Evolutionary conservation across 2,797 vertebrate genomes (phyloP), one percentile per base, ranked within the genome.

Genomic region (Prunella strophiata): DNA sequence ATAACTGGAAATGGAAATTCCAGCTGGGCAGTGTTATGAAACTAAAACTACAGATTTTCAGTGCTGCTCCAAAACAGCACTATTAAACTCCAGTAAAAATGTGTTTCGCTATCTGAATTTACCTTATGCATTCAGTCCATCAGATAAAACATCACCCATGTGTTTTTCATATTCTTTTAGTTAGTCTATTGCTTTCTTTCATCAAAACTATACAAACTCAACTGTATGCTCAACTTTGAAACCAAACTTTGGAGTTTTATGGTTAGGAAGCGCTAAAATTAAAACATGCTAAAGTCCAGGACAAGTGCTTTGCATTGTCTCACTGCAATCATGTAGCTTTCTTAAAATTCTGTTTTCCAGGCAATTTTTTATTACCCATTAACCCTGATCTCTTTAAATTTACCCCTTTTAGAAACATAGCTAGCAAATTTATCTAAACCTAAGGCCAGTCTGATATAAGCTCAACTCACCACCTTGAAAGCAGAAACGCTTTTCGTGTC

Each of bases 1-100:
- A 86, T 89, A 94, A 92, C 72, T 81, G 81, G 57, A 93, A 96
- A 96, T 92, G 91, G 92, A 93, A 94, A 88, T 91, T 94, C 92
- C 92, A 97, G 89, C 66, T 96, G 95, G 87, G 54, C 51, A 84
- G 65, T 66, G 79, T 83, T 97, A 95, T 16, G 66, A 94, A 94
- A 89, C 54, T 32, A 87, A 85, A 96, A 94, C 72, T 67, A 67
- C 63, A 51, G 82, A 82, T 94, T 89, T 91, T 91, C 78, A 92
- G 20, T 51, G 30, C 67, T 91, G 29, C 29, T 93, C 72, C 63
- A 87, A 77, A 94, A 32, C 40, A 82, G 40, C 40, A 23, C 74
- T 88, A 91, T 83, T 87, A 61, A 89, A 89, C 54, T 32, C 26
- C n/a, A 73, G 43, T 66, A 73, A 71, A 91, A 95, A 61, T 54